Conservation (phyloP, 2,113 vertebrate species). For the Benitochromis conjunctus region DNA sequence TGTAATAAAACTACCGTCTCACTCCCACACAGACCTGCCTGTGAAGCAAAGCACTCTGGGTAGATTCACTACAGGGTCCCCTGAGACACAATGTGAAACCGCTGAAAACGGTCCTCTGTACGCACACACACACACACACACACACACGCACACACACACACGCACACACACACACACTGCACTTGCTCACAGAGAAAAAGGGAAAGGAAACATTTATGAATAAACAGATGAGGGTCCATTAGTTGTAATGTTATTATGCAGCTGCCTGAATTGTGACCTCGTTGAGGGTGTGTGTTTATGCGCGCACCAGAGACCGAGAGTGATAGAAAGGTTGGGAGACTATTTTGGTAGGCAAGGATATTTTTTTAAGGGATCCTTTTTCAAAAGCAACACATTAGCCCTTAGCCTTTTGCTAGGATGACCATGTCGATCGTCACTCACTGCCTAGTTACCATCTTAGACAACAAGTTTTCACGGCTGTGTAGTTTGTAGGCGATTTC, state of each 20-base stretch:
- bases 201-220: slow-evolving; percentile 52
- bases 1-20: slow-evolving; percentile 59
- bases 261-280: slow-evolving; percentile 55
- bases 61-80: slow-evolving; percentile 56
- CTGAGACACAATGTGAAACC: slow-evolving; percentile 57
- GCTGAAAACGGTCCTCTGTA: slow-evolving; percentile 27
- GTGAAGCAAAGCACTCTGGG: slow-evolving; percentile 65
- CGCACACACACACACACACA: background rate
- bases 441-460: background rate
- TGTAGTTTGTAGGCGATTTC: background rate
- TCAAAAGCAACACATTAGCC: slow-evolving; percentile 9
- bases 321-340: slow-evolving; percentile 2
- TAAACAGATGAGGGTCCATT: slow-evolving; percentile 62
- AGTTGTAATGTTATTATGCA: slow-evolving; percentile 55
- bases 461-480: background rate
- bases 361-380: slow-evolving; percentile 8
- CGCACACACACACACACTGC: background rate
- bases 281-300: slow-evolving; percentile 32
- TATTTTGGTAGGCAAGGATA: slow-evolving; percentile 11
- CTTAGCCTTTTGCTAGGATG: background rate
- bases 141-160: background rate
- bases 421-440: background rate
- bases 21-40: slow-evolving; percentile 55
- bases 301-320: background rate
- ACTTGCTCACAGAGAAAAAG: slow-evolving; percentile 8